Percentiles rank a stretch among this genome's conserved stretches.
These are phyloP conservation scores for Callosobruchus maculatus DNA, from an alignment of 2,888 invertebrate genomes.

Conservation along the genomic window DNA sequence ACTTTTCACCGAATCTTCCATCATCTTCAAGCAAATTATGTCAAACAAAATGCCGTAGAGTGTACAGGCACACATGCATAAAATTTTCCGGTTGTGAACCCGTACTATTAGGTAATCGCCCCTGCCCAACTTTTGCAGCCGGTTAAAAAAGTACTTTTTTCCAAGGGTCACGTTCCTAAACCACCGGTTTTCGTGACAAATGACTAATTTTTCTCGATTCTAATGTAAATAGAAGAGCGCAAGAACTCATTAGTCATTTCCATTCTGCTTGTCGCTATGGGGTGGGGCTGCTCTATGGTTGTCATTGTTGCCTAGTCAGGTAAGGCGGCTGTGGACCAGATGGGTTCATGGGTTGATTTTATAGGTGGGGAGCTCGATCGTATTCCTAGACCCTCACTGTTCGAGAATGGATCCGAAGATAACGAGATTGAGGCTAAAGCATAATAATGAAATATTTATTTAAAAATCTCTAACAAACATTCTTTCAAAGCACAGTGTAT, in stretches of 20 bases:
- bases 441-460: too few species aligned
- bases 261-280: neutral
- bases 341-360: neutral
- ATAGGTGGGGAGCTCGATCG: too few species aligned
- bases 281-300: neutral
- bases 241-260: slow-evolving; percentile 2
- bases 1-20: neutral
- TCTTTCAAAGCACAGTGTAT: too few species aligned
- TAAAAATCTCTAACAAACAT: too few species aligned
- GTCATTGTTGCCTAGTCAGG: neutral
- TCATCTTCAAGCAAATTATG: neutral
- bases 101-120: neutral
- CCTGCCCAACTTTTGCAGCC: neutral
- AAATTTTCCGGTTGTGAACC: neutral
- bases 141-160: neutral
- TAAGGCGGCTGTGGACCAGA: neutral
- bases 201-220: slow-evolving; percentile 4
- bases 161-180: neutral
- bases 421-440: too few species aligned
- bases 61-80: neutral
- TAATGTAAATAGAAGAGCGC: slow-evolving; percentile 1
- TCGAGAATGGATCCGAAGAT: too few species aligned
- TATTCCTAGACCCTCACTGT: too few species aligned
- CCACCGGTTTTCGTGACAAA: slow-evolving; percentile 1
- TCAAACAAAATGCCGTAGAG: neutral